These are phyloP conservation scores for rat (Rattus norvegicus) DNA, from an alignment of 2,113 vertebrate genomes.

Conservation along the genomic window GRCr8 NC_086039.1:98164501-98165000, in stretches of 20 bases:
- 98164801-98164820: conserved; percentile 38
- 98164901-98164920: not conserved
- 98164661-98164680: conserved; percentile 92
- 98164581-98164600: conserved; percentile 88
- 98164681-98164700: conserved; percentile 92
- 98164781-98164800: conserved; percentile 39
- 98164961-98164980: conserved; percentile 90
- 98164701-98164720: conserved; percentile 90
- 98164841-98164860: conserved; percentile 89
- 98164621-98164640: conserved; percentile 95
- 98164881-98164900: conserved; percentile 85
- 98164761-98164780: conserved; percentile 41
- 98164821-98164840: conserved; percentile 32
- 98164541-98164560: conserved; percentile 91
- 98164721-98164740: conserved; percentile 79
- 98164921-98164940: not conserved
- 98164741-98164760: not conserved
- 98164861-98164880: conserved; percentile 88
- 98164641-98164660: conserved; percentile 93
- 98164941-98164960: conserved; percentile 51
- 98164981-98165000: conserved; percentile 94
- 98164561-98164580: conserved; percentile 94
- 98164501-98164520: conserved; percentile 92
- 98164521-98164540: conserved; percentile 92
- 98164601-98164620: conserved; percentile 92